Base-by-base conservation (phyloP, 2,113 vertebrate species). In the Rousettus leschenaultii region DNA sequence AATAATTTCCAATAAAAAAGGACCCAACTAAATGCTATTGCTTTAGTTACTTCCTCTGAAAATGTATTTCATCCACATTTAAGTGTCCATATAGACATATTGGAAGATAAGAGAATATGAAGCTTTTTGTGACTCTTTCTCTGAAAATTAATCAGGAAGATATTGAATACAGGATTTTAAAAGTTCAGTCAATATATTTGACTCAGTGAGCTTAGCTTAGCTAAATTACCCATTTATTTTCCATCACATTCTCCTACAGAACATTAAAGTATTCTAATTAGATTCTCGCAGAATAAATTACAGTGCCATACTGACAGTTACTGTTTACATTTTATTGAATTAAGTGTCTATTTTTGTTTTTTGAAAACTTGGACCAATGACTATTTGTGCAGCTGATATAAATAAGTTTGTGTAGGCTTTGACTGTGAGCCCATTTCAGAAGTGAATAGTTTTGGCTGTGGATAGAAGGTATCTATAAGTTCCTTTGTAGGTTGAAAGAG, bases 91-190 rank as follows among this genome's bases (percentile, higher is more conserved):
- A 70, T 88, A 89, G 87, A 57, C 10, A 80, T 61, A 7, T 2
- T 38, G 14, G 45, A 93, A 94, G 35, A 92, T 63, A 66, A 68
- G 66, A 63, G 89, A 95, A 12, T 75, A 55, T 68, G 71, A 91
- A 66, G 7, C 33, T 94, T 45, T 95, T 89, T 85, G 78, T 96
- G 92, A 75, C 14, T 91, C 71, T 74, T 78, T 92, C 89, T 92
- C 89, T 92, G 94, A 96, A 97, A 97, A 95, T 88, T 59, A 97
- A 86, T 93, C 45, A 33, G 0, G 28, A 66, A 90, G 77, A 82
- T 19, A 59, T 2, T 11, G 8, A 80, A 70, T 74, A 40, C 26
- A 70, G 43, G 43, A 48, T 63, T 48, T 74, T 74, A 19, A 87
- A 77, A 68, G n/a, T 6, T 26, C 7, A 61, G n/a, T 77, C 53